Base-by-base conservation (phyloP, 2,888 invertebrate species). In the Eucera pruinosa region DNA sequence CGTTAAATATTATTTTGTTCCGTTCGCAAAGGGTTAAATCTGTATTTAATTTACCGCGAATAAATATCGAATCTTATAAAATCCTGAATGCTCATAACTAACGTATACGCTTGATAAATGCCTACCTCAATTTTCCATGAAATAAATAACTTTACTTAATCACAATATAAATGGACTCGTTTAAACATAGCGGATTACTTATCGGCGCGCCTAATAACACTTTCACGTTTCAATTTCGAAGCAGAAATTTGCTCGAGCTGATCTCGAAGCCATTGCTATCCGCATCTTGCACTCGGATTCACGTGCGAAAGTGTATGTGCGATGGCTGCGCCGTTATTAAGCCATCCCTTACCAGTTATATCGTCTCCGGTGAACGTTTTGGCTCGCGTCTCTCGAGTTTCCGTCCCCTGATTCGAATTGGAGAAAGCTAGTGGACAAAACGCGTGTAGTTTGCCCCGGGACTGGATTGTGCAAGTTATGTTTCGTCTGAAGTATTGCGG, bases 331-430 rank as follows among this genome's bases (percentile, higher is more conserved):
- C 80, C 86, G 89, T 91, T 90, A 91, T 91, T 91, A 90, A 90
- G 87, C 90, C 89, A 89, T 91, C 89, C 88, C 89, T 91, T 89
- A 90, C 85, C 85, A 86, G 88, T 90, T 90, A 87, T 88, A 89
- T 86, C 87, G 87, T 88, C 84, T 84, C 84, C 58, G 78, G 80
- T 76, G 77, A 81, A 77, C 74, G 69, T 45, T 58, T 48, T 36
- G 54, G 27, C 18, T 47, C 72, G 36, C 64, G 9, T 65, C 69
- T n/a, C 23, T 36, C 58, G 23, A 48, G 47, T 43, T 52, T 36
- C 54, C 36, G 11, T 23, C 70, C 25, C 13, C 47, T 18, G 23
- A 43, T 20, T 23, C 45, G 39, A 69, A 82, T 65, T 65, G 69
- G 13, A 54, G 54, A 50, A 30, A 11, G 13, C 45, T 39, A 25